Conservation (phyloP, 2,113 vertebrate genomes). For the Struthio camelus region DNA sequence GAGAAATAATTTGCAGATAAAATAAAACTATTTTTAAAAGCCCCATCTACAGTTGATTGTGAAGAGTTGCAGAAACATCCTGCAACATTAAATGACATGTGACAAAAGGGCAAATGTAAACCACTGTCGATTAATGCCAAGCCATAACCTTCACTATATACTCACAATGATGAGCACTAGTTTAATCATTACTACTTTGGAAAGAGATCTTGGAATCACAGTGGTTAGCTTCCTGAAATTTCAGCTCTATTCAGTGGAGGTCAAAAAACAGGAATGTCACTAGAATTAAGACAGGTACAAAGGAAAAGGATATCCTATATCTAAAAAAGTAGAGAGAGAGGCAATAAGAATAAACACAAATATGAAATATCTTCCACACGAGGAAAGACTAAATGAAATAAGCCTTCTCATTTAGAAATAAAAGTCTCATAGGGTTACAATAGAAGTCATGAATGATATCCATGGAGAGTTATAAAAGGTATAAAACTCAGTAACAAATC, state of each 20-base stretch:
- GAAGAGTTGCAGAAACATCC: neutral
- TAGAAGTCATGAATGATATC: neutral
- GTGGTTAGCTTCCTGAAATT: neutral
- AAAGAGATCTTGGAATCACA: neutral
- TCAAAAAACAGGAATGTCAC: neutral
- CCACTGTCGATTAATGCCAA: neutral
- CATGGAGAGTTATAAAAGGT: neutral
- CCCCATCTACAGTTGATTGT: neutral
- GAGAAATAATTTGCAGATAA: neutral
- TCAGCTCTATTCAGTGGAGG: neutral
- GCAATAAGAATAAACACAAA: neutral
- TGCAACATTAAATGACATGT: neutral
- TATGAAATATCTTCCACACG: neutral
- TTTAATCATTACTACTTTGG: neutral
- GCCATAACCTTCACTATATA: neutral
- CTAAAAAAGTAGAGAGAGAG: neutral
- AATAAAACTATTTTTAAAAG: neutral
- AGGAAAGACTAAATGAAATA: neutral
- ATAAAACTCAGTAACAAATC: neutral
- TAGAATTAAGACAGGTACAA: neutral
- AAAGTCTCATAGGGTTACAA: neutral
- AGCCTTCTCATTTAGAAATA: neutral
- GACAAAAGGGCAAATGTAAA: neutral
- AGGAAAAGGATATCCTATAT: neutral
- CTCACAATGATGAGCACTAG: neutral